phyloP scores from a whole-genome alignment of 2,113 vertebrate genomes.

The Cynocephalus volans region DNA sequence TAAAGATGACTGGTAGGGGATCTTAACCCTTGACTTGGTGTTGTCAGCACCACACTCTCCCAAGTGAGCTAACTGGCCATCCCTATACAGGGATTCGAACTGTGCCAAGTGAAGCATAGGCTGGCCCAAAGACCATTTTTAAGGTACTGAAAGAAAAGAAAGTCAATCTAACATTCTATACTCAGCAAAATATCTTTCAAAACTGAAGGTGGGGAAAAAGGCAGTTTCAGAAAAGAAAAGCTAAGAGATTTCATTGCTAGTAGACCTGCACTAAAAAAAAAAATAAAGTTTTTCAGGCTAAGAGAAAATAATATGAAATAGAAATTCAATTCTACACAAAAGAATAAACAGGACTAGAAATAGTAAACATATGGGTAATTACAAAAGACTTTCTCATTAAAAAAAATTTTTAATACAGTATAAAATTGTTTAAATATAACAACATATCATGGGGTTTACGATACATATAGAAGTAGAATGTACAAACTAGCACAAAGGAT shows the following conservation, averaged over 20 bases:
- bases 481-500: neutral
- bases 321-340: conserved; percentile 26
- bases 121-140: neutral
- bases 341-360: neutral
- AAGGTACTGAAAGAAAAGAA: neutral
- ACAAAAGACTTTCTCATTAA: neutral
- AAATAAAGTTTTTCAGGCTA: conserved; percentile 28
- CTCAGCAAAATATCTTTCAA: conserved; percentile 11
- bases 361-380: neutral
- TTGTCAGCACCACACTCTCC: too few species aligned
- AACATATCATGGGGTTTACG: neutral
- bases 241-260: conserved; percentile 4
- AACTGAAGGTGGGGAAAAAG: neutral
- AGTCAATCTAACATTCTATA: neutral
- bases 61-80: too few species aligned
- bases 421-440: neutral
- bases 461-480: neutral
- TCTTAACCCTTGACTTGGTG: too few species aligned
- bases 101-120: too few species aligned
- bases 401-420: neutral
- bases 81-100: too few species aligned
- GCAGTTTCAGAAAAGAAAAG: conserved; percentile 3
- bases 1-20: too few species aligned
- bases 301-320: neutral
- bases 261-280: conserved; percentile 1